Evolutionary conservation across 2,888 invertebrate species (phyloP), one percentile per base, ranked within the genome.

Genomic region (Crepidodera aurea): DNA sequence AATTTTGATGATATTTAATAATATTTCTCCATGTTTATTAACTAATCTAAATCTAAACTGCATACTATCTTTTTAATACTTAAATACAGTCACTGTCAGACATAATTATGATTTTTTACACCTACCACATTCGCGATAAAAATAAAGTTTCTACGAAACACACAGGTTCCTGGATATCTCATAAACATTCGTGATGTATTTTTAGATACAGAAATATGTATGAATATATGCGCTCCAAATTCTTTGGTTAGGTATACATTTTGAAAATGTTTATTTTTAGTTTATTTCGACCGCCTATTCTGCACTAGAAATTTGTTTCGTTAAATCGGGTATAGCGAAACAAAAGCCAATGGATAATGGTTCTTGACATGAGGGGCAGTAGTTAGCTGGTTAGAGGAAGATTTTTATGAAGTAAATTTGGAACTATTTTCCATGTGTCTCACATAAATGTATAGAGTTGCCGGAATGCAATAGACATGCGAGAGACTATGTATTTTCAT

Each of bases 101-200:
- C 3, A 22, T 22, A 22, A 22, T 22, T 22, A 22, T 22, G 22
- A 22, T 4, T 22, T 22, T 50, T 34, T 29, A 13, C 50, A 22
- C 50, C 39, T 34, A 55, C n/a, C 13, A 37, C n/a, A 46, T 32
- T 25, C 13, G 22, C 27, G 42, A 51, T 50, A 42, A 50, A 56
- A 51, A 57, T 57, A 58, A 46, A 53, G 4, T 48, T 57, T 51
- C 13, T 13, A 25, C 37, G 29, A 58, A 53, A 27, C 22, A 64
- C 62, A 53, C 64, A 64, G 60, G 61, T 62, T 68, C 63, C 65
- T 62, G 42, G 60, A 62, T 53, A 54, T 59, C 53, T 56, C 62
- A 48, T 61, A 61, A 62, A 67, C 65, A 70, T 63, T 67, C 62
- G 58, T 50, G 60, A 62, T 60, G 57, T 69, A 69, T 69, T 69